Evolutionary conservation across 2,113 vertebrate species (phyloP), one percentile per base, ranked within the genome.

Genomic region (Osmerus mordax): DNA sequence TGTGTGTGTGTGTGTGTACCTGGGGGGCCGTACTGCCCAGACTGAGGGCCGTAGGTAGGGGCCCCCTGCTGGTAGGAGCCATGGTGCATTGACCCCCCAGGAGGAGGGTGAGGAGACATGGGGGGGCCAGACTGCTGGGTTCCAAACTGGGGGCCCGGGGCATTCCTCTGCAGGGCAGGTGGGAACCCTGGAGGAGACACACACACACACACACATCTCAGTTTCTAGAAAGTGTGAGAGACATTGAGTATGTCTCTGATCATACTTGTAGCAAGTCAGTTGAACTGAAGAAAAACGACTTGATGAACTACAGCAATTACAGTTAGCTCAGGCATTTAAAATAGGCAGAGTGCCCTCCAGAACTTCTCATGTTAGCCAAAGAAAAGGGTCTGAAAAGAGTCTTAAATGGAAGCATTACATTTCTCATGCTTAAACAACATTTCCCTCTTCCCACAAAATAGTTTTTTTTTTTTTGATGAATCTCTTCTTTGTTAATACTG

Each of bases 1-100:
- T 23, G 36, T 3, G 16, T 2, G 56, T 16, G 18, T 60, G 29
- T 13, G 13, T 14, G 15, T 29, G 15, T 93, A 96, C 96, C 96
- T 94, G 95, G 94, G 81, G 95, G 94, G 65, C 94, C 95, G 62
- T 95, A 97, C 78, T 95, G 96, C 86, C 89, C 92, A 13, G 74
- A 21, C 72, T 84, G 84, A 53, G 78, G 65, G 16, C 81, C 84
- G 2, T 88, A 91, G 2, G 92, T 93, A 51, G 93, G 88, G 83
- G 93, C 90, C 71, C 91, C 93, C 88, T 96, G 95, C 87, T 95
- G 94, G 88, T 95, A 97, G 85, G 92, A 90, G 84, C 92, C 53
- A 76, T 95, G 93, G 81, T 95, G 95, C 86, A 96, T 88, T 70
- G 94, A 90, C 3, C 82, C 86, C 81, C 91, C 93, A 5, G 94